Conservation (phyloP, 1,140 invertebrate genomes). For the Harpegnathos saltator region DNA sequence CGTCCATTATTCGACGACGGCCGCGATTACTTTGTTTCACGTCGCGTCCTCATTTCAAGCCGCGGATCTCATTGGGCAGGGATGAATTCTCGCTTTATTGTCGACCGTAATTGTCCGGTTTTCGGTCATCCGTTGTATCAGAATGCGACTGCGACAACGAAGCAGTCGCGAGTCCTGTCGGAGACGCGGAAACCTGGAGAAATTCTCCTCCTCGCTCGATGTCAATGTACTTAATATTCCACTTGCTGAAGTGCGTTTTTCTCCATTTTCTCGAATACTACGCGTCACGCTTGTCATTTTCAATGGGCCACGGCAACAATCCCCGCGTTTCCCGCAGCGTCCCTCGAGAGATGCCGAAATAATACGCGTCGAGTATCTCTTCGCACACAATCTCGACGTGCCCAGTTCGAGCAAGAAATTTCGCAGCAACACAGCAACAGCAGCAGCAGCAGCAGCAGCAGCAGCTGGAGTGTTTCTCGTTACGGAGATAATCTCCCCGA, state of each 20-base stretch:
- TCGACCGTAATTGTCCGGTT: no score
- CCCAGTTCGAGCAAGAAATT: slow-evolving; percentile 54
- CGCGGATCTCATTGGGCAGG: background rate
- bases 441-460: slow-evolving; percentile 21
- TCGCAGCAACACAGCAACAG: slow-evolving; percentile 7
- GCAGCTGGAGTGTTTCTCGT: slow-evolving; percentile 57
- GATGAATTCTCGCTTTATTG: no score
- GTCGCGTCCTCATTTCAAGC: no score
- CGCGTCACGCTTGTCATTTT: background rate
- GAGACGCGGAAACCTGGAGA: no score
- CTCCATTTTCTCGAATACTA: background rate
- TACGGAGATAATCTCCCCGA: slow-evolving; percentile 63
- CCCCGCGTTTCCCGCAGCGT: background rate
- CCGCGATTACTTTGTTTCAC: no score
- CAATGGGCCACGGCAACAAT: background rate
- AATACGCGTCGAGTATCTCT: slow-evolving; percentile 27
- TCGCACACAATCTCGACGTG: slow-evolving; percentile 22
- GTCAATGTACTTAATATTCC: no score
- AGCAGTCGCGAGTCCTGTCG: no score
- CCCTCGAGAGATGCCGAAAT: slow-evolving; percentile 39
- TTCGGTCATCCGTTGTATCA: no score
- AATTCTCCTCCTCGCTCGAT: no score
- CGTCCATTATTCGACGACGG: no score
- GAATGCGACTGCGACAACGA: no score
- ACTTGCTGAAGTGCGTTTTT: background rate